Evolutionary conservation across 1,140 invertebrate genomes (phyloP).

Genomic region (Lepidurus apus): DNA sequence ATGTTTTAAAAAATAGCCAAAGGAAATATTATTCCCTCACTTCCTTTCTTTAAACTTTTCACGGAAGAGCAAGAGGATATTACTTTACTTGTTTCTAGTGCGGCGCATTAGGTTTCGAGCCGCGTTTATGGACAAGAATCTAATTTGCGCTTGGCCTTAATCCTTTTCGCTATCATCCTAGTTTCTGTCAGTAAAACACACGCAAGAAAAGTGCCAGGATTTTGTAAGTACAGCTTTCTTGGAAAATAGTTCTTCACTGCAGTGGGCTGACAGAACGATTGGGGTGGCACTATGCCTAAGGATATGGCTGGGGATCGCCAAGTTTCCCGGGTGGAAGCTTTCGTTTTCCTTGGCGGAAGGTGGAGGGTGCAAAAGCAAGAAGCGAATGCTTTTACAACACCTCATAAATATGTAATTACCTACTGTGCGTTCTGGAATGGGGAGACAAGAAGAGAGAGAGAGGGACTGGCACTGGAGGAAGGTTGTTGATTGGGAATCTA

Average conservation of each 20-base stretch:
- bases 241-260: neutral
- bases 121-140: no score
- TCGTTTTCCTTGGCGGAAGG: neutral
- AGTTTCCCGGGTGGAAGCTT: neutral
- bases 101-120: no score
- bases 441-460: neutral
- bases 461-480: neutral
- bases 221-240: neutral
- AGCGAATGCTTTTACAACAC: neutral
- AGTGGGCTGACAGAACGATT: neutral
- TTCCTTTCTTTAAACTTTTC: no score
- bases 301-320: neutral
- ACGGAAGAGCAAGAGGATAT: no score
- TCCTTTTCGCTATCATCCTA: no score
- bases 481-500: neutral
- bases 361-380: neutral
- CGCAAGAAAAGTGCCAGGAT: neutral
- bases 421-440: neutral
- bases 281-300: neutral
- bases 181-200: neutral
- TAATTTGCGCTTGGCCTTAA: no score
- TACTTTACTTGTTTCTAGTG: no score
- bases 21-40: no score
- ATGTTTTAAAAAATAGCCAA: no score
- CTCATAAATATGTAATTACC: slow-evolving; percentile 1